Conservation (phyloP, 1,140 invertebrate genomes). For the Drosophila truncata region DNA sequence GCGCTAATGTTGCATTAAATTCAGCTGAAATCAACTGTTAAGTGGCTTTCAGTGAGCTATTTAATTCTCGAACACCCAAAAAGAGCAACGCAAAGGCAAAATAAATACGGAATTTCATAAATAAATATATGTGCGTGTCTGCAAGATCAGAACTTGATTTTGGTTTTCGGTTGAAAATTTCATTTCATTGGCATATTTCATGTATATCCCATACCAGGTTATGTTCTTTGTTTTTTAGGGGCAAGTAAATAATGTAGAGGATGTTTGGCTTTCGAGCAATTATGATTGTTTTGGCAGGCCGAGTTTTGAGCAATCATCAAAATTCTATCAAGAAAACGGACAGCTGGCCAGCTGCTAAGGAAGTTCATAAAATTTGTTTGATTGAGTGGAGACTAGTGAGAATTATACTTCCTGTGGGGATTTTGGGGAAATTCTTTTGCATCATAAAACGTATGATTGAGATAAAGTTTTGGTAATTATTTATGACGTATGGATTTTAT, state of each 20-base stretch:
- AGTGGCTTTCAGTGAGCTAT: slow-evolving; percentile 82
- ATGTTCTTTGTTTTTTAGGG: slow-evolving; percentile 30
- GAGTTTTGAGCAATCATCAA: slow-evolving; percentile 31
- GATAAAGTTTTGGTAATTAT: too few species aligned
- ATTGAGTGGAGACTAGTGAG: slow-evolving; percentile 1
- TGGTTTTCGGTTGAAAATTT: slow-evolving; percentile 18
- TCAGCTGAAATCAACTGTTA: slow-evolving; percentile 83
- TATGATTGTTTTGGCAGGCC: slow-evolving; percentile 42
- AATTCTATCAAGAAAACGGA: slow-evolving; percentile 18
- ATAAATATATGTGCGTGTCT: slow-evolving; percentile 52
- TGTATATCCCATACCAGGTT: neutral
- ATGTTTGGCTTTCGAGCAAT: slow-evolving; percentile 29
- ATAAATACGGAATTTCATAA: slow-evolving; percentile 73
- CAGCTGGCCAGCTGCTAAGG: slow-evolving; percentile 16
- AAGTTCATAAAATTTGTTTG: slow-evolving; percentile 36
- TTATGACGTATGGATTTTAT: too few species aligned
- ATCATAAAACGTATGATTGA: neutral
- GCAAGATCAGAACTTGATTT: slow-evolving; percentile 54
- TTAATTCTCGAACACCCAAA: slow-evolving; percentile 72
- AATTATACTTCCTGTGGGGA: slow-evolving; percentile 14
- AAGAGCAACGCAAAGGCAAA: slow-evolving; percentile 35
- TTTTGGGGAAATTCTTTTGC: neutral
- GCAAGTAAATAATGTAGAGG: slow-evolving; percentile 33
- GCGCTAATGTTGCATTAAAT: slow-evolving; percentile 83
- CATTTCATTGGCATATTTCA: slow-evolving; percentile 13